Evolutionary conservation across 2,888 invertebrate species (phyloP).

Genomic region (Deilephila elpenor): DNA sequence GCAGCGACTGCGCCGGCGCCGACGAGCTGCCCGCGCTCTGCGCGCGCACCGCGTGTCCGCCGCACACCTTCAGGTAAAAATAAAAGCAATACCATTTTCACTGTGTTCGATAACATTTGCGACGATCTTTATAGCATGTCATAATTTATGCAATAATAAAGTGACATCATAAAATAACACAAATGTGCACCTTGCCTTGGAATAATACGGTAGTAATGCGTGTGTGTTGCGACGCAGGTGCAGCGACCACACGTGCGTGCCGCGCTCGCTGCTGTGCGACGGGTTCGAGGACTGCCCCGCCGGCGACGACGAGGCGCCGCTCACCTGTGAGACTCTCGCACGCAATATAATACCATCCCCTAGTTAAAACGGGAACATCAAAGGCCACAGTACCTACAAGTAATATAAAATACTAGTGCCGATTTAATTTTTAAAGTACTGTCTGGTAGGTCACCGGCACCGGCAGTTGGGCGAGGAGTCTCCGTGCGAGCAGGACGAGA

Average conservation of each 20-base stretch:
- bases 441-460: constrained; percentile 43
- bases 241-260: constrained; percentile 87
- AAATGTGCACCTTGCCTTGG: too few species aligned
- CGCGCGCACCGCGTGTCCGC: constrained; percentile 71
- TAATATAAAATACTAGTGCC: too few species aligned
- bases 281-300: constrained; percentile 86
- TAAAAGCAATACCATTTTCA: not conserved
- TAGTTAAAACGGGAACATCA: too few species aligned
- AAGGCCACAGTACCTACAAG: too few species aligned
- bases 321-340: constrained; percentile 54
- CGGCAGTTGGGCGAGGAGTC: constrained; percentile 45
- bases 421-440: too few species aligned
- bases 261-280: constrained; percentile 89
- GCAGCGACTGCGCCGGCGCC: constrained; percentile 86
- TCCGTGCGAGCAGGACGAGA: constrained; percentile 61
- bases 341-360: not conserved
- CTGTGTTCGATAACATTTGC: too few species aligned
- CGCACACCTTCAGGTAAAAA: constrained; percentile 62
- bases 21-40: constrained; percentile 78
- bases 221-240: constrained; percentile 59
- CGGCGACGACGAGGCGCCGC: constrained; percentile 83
- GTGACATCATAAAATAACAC: too few species aligned
- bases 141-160: too few species aligned
- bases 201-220: not conserved
- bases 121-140: too few species aligned